Evolutionary conservation across 2,888 invertebrate genomes (phyloP).

Genomic region (Leptopilina myrica): DNA sequence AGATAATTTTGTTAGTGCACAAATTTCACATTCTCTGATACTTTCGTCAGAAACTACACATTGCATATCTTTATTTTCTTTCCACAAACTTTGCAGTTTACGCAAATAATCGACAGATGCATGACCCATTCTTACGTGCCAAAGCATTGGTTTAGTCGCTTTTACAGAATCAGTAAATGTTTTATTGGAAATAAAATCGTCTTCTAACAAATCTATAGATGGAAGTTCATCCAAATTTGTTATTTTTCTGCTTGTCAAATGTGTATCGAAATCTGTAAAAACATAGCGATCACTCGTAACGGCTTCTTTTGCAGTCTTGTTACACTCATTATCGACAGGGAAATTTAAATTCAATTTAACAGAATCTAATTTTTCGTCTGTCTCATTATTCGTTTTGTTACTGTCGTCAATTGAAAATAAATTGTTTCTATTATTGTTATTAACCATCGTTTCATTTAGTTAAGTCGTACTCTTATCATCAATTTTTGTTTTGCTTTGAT

Average conservation of each 20-base stretch:
- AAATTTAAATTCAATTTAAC: background rate
- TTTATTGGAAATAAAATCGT: background rate
- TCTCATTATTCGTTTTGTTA: background rate
- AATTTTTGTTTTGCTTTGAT: background rate
- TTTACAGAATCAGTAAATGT: background rate
- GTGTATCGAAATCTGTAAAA: background rate
- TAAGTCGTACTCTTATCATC: background rate
- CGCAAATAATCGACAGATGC: constrained; percentile 48
- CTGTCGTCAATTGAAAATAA: background rate
- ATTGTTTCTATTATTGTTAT: background rate
- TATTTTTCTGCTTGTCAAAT: constrained; percentile 6
- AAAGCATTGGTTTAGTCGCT: constrained; percentile 38
- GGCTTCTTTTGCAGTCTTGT: background rate
- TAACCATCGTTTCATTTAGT: background rate
- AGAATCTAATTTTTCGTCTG: background rate
- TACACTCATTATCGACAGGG: background rate
- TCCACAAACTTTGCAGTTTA: constrained; percentile 43
- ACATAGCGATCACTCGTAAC: background rate
- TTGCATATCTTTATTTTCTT: constrained; percentile 9
- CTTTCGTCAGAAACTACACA: background rate
- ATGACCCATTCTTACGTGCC: constrained; percentile 46
- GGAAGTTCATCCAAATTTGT: constrained; percentile 16
- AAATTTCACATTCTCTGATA: background rate
- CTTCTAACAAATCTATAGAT: background rate
- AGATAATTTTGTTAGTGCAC: background rate